phyloP scores from a whole-genome alignment of 1,140 invertebrate genomes.

The Papilio aristodemus region DNA sequence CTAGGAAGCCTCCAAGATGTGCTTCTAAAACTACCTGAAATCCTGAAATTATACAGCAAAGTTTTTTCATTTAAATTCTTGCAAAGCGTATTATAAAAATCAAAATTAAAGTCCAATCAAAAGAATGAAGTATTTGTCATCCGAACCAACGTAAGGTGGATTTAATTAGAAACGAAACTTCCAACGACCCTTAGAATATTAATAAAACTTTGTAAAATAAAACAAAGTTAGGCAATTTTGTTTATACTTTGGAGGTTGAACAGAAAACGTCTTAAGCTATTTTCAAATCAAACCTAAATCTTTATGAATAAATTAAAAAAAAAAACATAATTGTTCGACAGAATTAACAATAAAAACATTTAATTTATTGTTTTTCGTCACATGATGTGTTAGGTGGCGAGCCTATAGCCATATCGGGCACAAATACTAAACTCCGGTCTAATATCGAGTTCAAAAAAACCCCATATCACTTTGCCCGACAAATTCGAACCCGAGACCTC shows the following conservation, averaged over 20 bases:
- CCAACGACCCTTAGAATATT: neutral
- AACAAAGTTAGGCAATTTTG: neutral
- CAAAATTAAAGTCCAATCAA: constrained; percentile 11
- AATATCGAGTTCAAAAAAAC: no score
- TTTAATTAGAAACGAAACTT: constrained; percentile 2
- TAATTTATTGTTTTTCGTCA: no score
- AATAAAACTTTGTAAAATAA: constrained; percentile 4
- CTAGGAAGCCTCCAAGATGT: neutral
- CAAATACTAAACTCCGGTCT: no score
- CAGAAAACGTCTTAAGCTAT: neutral
- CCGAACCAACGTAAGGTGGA: neutral
- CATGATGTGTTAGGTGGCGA: no score
- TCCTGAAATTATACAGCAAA: neutral
- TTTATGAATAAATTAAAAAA: no score
- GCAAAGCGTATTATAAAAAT: neutral
- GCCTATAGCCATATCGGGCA: no score
- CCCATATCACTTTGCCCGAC: no score
- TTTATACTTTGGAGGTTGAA: neutral
- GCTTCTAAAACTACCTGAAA: neutral
- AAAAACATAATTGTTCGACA: no score
- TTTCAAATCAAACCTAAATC: no score
- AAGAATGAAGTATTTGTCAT: neutral
- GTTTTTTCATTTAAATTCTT: constrained; percentile 3
- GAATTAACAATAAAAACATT: no score
- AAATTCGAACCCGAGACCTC: no score